phyloP scores from a whole-genome alignment of 1,140 invertebrate genomes.

The Drosophila eugracilis region DNA sequence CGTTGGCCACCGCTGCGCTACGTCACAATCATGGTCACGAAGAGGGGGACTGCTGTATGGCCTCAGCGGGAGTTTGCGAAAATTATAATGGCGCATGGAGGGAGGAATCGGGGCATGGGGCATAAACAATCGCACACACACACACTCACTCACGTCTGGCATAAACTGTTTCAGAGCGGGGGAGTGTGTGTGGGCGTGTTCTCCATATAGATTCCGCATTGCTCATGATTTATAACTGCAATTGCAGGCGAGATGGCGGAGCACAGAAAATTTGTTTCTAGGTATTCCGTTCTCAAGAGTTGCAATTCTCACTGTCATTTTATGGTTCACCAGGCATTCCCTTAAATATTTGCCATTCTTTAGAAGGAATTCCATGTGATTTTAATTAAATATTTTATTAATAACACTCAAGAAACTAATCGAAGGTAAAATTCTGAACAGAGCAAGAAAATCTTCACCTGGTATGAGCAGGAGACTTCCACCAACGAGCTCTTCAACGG shows the following conservation, averaged over 20 bases:
- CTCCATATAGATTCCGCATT: conserved; percentile 23
- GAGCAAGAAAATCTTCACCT: conserved; percentile 91
- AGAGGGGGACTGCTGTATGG: not conserved
- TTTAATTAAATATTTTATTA: no score
- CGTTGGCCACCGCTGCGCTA: conserved; percentile 40
- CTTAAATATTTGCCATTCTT: no score
- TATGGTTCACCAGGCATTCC: not conserved
- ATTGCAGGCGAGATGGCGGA: conserved; percentile 21
- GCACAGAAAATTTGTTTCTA: conserved; percentile 16
- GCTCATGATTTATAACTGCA: conserved; percentile 34
- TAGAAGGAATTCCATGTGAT: no score
- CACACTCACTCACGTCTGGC: conserved; percentile 8
- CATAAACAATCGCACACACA: conserved; percentile 28
- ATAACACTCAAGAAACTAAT: no score
- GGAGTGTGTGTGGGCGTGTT: conserved; percentile 3
- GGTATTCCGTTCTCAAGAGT: conserved; percentile 11
- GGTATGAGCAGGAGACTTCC: conserved; percentile 91
- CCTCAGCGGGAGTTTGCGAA: conserved; percentile 63
- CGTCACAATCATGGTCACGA: conserved; percentile 37
- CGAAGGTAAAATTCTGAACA: no score
- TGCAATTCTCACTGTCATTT: conserved; percentile 11
- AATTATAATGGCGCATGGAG: conserved; percentile 61
- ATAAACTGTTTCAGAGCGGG: conserved; percentile 17
- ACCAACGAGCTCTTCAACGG: conserved; percentile 90
- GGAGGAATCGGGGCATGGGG: conserved; percentile 6